A percentile compares a stretch with the other conserved stretches of the same genome.
Conservation (phyloP, 2,113 vertebrate genomes). For the Myrmecobius fasciatus region DNA sequence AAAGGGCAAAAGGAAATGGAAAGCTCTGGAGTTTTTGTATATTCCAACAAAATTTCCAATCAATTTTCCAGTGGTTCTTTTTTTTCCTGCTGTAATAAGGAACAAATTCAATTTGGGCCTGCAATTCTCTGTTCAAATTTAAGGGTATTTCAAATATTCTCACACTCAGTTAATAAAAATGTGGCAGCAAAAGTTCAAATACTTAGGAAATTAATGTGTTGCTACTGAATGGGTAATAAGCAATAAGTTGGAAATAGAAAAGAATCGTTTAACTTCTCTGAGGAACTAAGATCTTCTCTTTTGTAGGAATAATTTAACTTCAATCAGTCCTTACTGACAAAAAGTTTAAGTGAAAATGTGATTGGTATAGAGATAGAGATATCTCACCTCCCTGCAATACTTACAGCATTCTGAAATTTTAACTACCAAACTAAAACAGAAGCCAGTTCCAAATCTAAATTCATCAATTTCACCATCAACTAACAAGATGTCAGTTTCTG, state of each 20-base stretch:
- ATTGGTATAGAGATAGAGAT: background rate
- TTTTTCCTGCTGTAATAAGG: background rate
- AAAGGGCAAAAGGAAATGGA: background rate
- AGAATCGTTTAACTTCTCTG: background rate
- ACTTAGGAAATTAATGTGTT: background rate
- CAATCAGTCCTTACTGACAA: background rate
- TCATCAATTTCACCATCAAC: background rate
- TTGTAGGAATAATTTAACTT: background rate
- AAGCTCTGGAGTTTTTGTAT: background rate
- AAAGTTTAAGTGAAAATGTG: background rate
- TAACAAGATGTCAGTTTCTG: background rate
- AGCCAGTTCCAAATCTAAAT: background rate
- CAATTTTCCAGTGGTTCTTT: background rate
- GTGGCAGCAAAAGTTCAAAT: background rate
- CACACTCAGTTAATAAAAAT: background rate
- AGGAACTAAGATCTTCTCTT: background rate
- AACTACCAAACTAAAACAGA: background rate
- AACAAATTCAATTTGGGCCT: background rate
- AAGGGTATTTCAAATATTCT: background rate
- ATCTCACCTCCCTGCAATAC: background rate
- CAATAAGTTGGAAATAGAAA: background rate
- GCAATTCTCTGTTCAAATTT: background rate
- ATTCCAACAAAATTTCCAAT: background rate
- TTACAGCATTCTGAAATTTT: background rate
- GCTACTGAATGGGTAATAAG: background rate